Base-by-base conservation (phyloP, 2,888 invertebrate species). In the Lithosia quadra region DNA sequence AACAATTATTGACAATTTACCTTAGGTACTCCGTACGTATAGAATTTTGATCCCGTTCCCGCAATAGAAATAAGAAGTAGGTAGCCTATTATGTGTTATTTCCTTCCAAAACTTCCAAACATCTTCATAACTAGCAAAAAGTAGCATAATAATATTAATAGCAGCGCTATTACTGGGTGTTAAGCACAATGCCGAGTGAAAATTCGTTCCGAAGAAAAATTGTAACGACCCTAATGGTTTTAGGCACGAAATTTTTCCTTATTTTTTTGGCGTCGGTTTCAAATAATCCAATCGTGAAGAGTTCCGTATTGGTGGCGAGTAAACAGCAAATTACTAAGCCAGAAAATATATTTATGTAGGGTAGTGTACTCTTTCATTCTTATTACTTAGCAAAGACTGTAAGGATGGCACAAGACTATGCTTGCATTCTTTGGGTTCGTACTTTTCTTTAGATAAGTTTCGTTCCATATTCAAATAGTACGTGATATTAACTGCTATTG, bases 131-230 rank as follows among this genome's bases (percentile, higher is more conserved):
- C n/a, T n/a, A n/a, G n/a, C n/a, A n/a, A n/a, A n/a, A n/a, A n/a
- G n/a, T n/a, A n/a, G n/a, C n/a, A n/a, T n/a, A n/a, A n/a, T n/a
- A n/a, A n/a, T n/a, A n/a, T n/a, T n/a, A n/a, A 56, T 21, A n/a
- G 58, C 58, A 5, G 22, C 43, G 24, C 39, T 39, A 18, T 64
- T 11, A 57, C 58, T 72, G 71, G 36, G 13, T 10, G 43, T 56
- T 56, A 43, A 58, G 64, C 63, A 65, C 65, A 36, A 61, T 56
- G 58, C 21, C 11, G 28, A 73, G 68, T 76, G 71, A 72, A 81
- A 80, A 81, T 80, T 82, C 70, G 73, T 68, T 74, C 63, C n/a
- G 11, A 74, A 79, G 75, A 82, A 80, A 82, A 78, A 84, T 77
- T 70, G 69, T 73, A 68, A 71, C 62, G 57, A 56, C 71, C 68